A percentile compares a stretch with the other conserved stretches of the same genome.
phyloP scores from a whole-genome alignment of 2,113 vertebrate genomes.

The Tupaia tana region DNA sequence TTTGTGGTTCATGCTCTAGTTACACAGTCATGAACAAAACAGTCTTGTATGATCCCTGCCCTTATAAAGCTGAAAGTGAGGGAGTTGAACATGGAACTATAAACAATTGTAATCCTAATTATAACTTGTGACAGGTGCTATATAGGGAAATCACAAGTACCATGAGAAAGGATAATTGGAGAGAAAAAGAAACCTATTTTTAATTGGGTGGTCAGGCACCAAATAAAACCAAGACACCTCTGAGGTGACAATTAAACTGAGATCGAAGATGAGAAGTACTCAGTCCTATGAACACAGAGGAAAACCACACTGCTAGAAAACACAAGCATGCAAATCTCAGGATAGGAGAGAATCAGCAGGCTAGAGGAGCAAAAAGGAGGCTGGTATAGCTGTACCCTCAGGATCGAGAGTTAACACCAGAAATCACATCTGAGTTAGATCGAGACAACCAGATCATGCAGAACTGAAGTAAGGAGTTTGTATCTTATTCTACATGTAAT shows the following conservation, averaged over 20 bases:
- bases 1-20: not conserved
- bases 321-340: not conserved
- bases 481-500: constrained; percentile 5
- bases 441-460: not conserved
- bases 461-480: not conserved
- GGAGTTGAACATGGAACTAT: not conserved
- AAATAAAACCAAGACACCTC: not conserved
- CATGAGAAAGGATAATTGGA: not conserved
- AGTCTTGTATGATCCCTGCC: not conserved
- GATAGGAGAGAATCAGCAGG: not conserved
- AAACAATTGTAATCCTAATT: not conserved
- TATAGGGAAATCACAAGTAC: not conserved
- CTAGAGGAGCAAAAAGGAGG: not conserved
- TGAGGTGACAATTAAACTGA: not conserved
- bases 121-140: not conserved
- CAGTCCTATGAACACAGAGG: not conserved
- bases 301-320: not conserved
- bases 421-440: not conserved
- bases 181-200: not conserved
- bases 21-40: not conserved
- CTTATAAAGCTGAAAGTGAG: not conserved
- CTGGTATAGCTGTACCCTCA: not conserved
- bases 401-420: not conserved
- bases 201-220: not conserved
- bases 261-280: not conserved